Percentiles rank a stretch among this genome's conserved stretches.
These are phyloP conservation scores for Dynastes maya DNA, from an alignment of 2,888 invertebrate genomes.

Conservation along the genomic window DNA sequence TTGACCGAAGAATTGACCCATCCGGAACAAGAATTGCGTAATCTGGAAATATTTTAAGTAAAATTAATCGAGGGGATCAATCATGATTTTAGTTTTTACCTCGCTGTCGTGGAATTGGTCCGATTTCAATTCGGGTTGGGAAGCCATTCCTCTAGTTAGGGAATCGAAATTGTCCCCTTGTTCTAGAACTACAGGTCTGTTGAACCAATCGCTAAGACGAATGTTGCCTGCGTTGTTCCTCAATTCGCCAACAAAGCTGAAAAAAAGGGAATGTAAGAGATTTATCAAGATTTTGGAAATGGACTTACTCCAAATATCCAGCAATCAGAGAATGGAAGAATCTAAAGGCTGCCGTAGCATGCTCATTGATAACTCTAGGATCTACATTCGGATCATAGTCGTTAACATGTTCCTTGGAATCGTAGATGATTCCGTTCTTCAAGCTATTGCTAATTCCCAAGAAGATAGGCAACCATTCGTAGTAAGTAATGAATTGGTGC, in stretches of 20 bases:
- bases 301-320: conserved; percentile 79
- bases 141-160: conserved; percentile 82
- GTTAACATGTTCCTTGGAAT: conserved; percentile 75
- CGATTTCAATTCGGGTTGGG: conserved; percentile 83
- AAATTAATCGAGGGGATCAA: conserved; percentile 56
- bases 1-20: conserved; percentile 81
- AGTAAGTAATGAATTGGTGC: conserved; percentile 83
- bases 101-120: conserved; percentile 86
- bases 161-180: conserved; percentile 80
- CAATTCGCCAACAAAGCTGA: conserved; percentile 75
- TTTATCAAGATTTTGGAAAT: neutral
- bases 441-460: conserved; percentile 78
- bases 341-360: conserved; percentile 82
- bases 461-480: conserved; percentile 84
- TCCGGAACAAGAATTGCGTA: conserved; percentile 79
- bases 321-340: conserved; percentile 83
- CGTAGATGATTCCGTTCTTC: conserved; percentile 77
- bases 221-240: conserved; percentile 73
- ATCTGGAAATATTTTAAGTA: conserved; percentile 70
- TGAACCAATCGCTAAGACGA: conserved; percentile 82
- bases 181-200: conserved; percentile 79
- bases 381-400: conserved; percentile 80
- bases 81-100: conserved; percentile 69
- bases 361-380: conserved; percentile 79
- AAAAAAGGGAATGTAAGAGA: neutral